These are phyloP conservation scores for Luscinia megarhynchos DNA, from an alignment of 2,797 vertebrate species.

Conservation along the genomic window DNA sequence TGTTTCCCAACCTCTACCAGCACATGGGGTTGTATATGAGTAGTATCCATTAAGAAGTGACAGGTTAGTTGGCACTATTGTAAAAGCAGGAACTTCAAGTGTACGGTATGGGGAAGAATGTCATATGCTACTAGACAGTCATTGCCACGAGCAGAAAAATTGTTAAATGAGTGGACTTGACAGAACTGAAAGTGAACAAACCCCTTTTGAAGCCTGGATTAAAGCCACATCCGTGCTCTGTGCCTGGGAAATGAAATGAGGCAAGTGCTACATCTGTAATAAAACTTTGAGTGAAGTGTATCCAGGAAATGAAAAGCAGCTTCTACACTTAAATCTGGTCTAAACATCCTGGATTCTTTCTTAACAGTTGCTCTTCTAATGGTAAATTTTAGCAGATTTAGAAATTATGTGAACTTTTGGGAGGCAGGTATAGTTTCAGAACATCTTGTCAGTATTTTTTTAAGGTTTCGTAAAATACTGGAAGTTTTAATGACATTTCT, in stretches of 20 bases:
- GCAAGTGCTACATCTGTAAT: background rate
- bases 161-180: background rate
- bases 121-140: background rate
- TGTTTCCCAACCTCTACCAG: background rate
- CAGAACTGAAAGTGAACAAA: background rate
- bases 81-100: background rate
- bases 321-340: background rate
- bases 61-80: background rate
- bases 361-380: background rate
- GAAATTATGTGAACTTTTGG: background rate
- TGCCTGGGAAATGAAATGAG: background rate
- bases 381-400: background rate
- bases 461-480: background rate
- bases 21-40: background rate
- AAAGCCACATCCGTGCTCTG: rapidly evolving
- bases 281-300: background rate
- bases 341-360: background rate
- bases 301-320: background rate
- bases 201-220: slow-evolving; percentile 6
- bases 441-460: background rate
- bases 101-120: background rate
- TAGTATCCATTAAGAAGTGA: background rate
- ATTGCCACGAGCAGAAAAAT: background rate
- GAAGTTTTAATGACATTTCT: background rate
- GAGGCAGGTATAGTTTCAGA: background rate